These are phyloP conservation scores for Scaptomyza tumidula DNA, from an alignment of 2,888 invertebrate genomes.

Conservation along the genomic window DNA sequence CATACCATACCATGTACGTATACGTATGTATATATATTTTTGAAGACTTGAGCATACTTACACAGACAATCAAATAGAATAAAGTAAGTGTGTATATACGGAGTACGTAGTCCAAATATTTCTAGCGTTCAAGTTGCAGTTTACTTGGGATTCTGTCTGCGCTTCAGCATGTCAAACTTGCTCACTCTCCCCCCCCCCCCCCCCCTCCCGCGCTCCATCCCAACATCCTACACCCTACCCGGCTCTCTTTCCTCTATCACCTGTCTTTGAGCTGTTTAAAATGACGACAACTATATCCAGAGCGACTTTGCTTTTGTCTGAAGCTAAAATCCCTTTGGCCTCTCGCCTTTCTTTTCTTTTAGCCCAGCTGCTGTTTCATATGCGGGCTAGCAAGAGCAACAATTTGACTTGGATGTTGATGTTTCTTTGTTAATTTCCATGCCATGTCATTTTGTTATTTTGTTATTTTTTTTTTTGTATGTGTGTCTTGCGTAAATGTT, in stretches of 20 bases:
- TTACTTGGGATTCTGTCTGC: slow-evolving; percentile 50
- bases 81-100: slow-evolving; percentile 41
- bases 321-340: slow-evolving; percentile 22
- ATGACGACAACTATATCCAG: slow-evolving; percentile 76
- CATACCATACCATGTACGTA: slow-evolving; percentile 19
- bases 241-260: neutral
- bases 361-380: slow-evolving; percentile 23
- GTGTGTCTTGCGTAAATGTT: slow-evolving; percentile 46
- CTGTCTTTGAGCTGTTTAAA: slow-evolving; percentile 59
- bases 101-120: slow-evolving; percentile 59
- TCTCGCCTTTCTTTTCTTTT: slow-evolving; percentile 6
- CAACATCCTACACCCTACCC: too few species aligned
- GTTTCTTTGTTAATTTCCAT: slow-evolving; percentile 76
- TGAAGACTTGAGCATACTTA: slow-evolving; percentile 55
- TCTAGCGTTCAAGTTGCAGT: slow-evolving; percentile 59
- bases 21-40: slow-evolving; percentile 11
- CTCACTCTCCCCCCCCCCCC: neutral
- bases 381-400: slow-evolving; percentile 58
- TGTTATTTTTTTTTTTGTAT: slow-evolving; percentile 7
- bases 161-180: slow-evolving; percentile 42
- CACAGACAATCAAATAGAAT: slow-evolving; percentile 72
- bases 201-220: too few species aligned
- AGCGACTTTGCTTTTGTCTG: slow-evolving; percentile 54
- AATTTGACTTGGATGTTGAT: slow-evolving; percentile 73
- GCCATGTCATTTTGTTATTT: slow-evolving; percentile 44